Evolutionary conservation across 2,113 vertebrate species (phyloP), one percentile per base, ranked within the genome.

Genomic region (Prunella himalayana): DNA sequence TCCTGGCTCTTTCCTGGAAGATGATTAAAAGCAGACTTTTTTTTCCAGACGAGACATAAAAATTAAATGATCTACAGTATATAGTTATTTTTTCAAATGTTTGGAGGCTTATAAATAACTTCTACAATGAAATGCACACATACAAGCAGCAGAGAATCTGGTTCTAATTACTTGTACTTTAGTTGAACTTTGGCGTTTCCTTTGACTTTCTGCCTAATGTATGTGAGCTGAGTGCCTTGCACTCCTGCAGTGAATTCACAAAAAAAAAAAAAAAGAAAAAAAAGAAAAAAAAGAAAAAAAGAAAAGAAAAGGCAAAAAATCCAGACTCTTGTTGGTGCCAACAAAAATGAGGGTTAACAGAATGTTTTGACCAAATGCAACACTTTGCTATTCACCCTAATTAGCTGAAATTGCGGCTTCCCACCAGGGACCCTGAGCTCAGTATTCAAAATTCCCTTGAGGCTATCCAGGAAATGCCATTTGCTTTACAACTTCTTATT

Each of bases 111-210:
- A 97, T 98, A 98, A 98, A 98, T 98, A 97, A 97, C 96, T 94
- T 92, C 94, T 97, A 93, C 94, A 96, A 96, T 97, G 86, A 97
- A 98, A 97, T 82, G 95, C 93, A 95, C 61, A 82, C 96, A 96
- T 95, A 78, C 78, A 80, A 92, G 92, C 94, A 63, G 97, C 72
- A n/a, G 85, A 95, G 92, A 98, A 98, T 98, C 98, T 99, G 98
- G 97, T 99, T 98, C 98, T 98, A 98, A 98, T 99, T 99, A 98
- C 97, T 97, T 99, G 99, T 98, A 99, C 98, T 99, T 97, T 98
- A 97, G 97, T 98, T 99, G 98, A 99, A 99, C 99, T 98, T 98
- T 98, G 98, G 97, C 97, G 98, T 98, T 99, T 99, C 98, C 98
- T 99, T 98, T 98, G 98, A 98, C 98, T 98, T 96, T 98, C 96